Percentiles rank a stretch among this genome's conserved stretches.
Evolutionary conservation across 2,888 invertebrate genomes (phyloP).

Genomic region (Hirtodrosophila histrioides): DNA sequence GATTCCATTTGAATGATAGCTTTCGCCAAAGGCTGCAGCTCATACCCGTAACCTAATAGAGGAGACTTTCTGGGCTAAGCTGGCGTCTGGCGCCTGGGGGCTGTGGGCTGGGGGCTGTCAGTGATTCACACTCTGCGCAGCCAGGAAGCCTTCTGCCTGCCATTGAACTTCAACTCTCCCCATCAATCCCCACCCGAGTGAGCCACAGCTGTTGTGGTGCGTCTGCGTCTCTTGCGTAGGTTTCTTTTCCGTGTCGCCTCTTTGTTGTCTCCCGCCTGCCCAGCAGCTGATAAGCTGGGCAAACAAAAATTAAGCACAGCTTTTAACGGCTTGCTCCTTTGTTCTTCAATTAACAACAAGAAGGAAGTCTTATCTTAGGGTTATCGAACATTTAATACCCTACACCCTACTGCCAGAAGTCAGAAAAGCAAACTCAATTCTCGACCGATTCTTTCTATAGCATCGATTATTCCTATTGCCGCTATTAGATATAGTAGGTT

Average conservation of each 20-base stretch:
- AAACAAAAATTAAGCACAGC: conserved; percentile 9
- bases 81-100: no score
- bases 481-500: no score
- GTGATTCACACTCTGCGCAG: conserved; percentile 31
- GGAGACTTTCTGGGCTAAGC: conserved; percentile 12
- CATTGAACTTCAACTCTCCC: conserved; percentile 45
- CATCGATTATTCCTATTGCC: no score
- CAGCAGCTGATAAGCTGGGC: conserved; percentile 21
- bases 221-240: conserved; percentile 7
- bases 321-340: conserved; percentile 18
- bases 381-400: no score
- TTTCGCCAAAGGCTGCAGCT: no score
- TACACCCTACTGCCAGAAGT: no score
- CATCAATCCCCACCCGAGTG: conserved; percentile 17
- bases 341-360: conserved; percentile 29
- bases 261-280: conserved; percentile 14
- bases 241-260: conserved; percentile 6
- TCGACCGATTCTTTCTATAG: no score
- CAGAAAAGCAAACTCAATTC: no score
- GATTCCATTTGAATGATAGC: no score
- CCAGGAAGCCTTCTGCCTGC: conserved; percentile 23
- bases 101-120: neutral
- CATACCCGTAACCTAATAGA: no score
- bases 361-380: neutral
- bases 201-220: neutral